These are phyloP conservation scores for Fopius arisanus DNA, from an alignment of 1,140 invertebrate genomes.

Conservation along the genomic window DNA sequence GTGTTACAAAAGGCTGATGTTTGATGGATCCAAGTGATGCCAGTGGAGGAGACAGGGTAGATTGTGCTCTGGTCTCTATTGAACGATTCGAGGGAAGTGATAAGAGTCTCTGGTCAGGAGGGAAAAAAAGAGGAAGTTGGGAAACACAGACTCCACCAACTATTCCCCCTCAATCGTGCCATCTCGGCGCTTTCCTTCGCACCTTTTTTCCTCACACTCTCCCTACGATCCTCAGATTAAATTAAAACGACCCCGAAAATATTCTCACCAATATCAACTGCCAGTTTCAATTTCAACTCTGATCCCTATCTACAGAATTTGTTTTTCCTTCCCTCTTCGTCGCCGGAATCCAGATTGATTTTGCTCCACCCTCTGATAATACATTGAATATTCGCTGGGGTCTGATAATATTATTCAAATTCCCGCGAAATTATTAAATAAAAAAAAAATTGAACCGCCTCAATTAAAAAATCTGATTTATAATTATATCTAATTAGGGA, in stretches of 20 bases:
- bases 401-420: too few relatives aligned
- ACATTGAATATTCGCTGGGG: too few relatives aligned
- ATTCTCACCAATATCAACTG: neutral
- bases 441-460: too few relatives aligned
- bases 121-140: conserved; percentile 1
- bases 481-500: too few relatives aligned
- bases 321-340: neutral
- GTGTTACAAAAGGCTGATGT: neutral
- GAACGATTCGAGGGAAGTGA: conserved; percentile 55
- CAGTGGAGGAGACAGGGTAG: conserved; percentile 16
- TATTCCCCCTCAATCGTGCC: conserved; percentile 18
- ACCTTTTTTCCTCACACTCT: neutral
- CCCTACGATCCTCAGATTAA: conserved; percentile 41
- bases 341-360: neutral
- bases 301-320: neutral
- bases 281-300: neutral
- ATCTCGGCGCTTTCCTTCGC: conserved; percentile 1
- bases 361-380: too few relatives aligned
- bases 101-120: conserved; percentile 48
- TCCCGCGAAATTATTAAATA: too few relatives aligned
- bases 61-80: conserved; percentile 50
- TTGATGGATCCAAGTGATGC: neutral
- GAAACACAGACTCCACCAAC: neutral
- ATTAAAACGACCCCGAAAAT: conserved; percentile 42
- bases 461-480: too few relatives aligned